A percentile compares a stretch with the other conserved stretches of the same genome.
Conservation (phyloP, 2,797 vertebrate genomes). For the Rousettus madagascariensis region DNA sequence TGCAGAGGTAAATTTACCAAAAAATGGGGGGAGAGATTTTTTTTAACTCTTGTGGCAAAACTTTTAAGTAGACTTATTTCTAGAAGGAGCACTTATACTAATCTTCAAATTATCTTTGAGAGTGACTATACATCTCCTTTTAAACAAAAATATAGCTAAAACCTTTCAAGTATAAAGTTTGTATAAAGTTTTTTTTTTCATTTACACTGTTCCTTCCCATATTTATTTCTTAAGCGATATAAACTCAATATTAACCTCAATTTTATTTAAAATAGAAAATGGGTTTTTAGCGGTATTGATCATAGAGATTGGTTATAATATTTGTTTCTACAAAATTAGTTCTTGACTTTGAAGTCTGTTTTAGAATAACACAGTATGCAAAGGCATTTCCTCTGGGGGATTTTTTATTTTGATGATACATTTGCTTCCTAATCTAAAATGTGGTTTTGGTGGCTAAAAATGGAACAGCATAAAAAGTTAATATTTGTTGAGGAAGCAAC, state of each 20-base stretch:
- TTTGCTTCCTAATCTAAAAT: conserved; percentile 14
- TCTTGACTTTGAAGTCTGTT: conserved; percentile 24
- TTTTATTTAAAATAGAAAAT: background rate
- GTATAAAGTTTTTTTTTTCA: background rate
- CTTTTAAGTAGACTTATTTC: background rate
- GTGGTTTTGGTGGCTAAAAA: background rate
- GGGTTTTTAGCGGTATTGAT: background rate
- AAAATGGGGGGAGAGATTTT: background rate
- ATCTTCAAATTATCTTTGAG: background rate
- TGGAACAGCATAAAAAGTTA: background rate
- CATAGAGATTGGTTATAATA: background rate
- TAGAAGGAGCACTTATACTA: background rate
- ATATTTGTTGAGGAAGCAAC: background rate
- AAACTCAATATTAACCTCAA: background rate
- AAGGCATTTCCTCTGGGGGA: background rate
- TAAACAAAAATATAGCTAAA: background rate
- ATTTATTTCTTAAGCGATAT: background rate
- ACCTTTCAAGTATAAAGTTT: background rate
- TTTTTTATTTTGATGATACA: conserved; percentile 12
- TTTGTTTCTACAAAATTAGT: background rate
- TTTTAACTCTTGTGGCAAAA: background rate
- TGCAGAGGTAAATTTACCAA: conserved; percentile 90
- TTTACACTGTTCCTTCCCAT: background rate
- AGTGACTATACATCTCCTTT: background rate
- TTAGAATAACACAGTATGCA: background rate